These are phyloP conservation scores for Crocallis elinguaria DNA, from an alignment of 2,888 invertebrate species.

Conservation along the genomic window DNA sequence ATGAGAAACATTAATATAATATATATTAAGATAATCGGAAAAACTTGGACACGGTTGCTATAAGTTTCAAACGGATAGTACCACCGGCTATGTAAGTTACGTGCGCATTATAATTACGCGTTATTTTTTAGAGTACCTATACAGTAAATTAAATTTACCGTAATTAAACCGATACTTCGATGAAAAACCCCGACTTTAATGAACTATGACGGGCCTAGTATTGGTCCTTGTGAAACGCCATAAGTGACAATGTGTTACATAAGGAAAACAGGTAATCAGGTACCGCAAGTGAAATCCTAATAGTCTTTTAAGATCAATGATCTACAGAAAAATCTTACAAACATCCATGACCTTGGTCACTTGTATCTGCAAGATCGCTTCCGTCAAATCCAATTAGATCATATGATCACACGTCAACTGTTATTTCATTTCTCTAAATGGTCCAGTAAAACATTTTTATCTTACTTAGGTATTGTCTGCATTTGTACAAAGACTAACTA, in stretches of 20 bases:
- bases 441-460: neutral
- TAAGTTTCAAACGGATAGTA: conserved; percentile 3
- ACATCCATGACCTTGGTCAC: conserved; percentile 22
- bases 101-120: no score
- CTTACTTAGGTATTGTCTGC: no score
- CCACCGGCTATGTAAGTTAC: conserved; percentile 7
- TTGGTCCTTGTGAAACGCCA: conserved; percentile 6
- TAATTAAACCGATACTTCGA: no score
- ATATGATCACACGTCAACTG: neutral
- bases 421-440: neutral
- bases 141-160: no score
- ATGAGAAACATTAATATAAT: conserved; percentile 26
- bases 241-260: neutral
- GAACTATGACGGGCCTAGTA: neutral
- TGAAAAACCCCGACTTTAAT: no score
- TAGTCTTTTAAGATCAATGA: neutral
- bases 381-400: conserved; percentile 8
- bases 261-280: no score
- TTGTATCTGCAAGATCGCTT: conserved; percentile 14
- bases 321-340: conserved; percentile 6
- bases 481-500: no score
- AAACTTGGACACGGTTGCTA: conserved; percentile 12
- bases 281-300: neutral
- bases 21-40: conserved; percentile 9
- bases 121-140: no score